Conservation (phyloP, 2,113 vertebrate genomes). For the cattle (Bos taurus) region ARS-UCD2.0 NC_037328.1:93958001-93958500, state of each 20-base stretch:
- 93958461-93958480: neutral
- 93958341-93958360: neutral
- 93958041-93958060: neutral
- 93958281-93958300: neutral
- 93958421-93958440: neutral
- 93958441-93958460: neutral
- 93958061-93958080: neutral
- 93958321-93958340: neutral
- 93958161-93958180: neutral
- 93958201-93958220: neutral
- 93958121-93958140: neutral
- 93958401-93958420: neutral
- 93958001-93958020: neutral
- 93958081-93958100: neutral
- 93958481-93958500: neutral
- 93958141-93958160: neutral
- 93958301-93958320: neutral
- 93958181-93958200: neutral
- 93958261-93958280: neutral
- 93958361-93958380: neutral
- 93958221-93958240: neutral
- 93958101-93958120: neutral
- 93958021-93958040: neutral
- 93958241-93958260: neutral
- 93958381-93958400: neutral